Base-by-base conservation (phyloP, 1,140 invertebrate species). In the Lordiphosa collinella region DNA sequence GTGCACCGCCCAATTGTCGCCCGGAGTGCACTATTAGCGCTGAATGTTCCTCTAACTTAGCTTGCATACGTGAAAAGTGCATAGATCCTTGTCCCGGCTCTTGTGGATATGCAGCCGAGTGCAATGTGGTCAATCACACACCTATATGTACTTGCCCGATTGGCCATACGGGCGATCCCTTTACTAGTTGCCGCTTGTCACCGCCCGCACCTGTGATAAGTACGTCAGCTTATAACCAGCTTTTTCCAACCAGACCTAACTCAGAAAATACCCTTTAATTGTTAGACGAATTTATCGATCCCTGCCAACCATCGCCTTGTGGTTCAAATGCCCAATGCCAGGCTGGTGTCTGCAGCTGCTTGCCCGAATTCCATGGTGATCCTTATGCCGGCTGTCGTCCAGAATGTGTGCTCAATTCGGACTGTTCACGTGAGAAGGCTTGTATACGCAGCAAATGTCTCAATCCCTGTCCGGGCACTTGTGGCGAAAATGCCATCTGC, bases 1-100 rank as follows among this genome's bases (percentile, higher is more conserved):
- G 95, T 16, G 90, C 91, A 9, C 94, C 95, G 34, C 95, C 95
- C 38, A 90, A 92, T 35, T 96, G 95, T 69, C 90, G 93, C 88
- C 95, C 95, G n/a, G 95, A 97, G 89, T 97, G 95, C 88, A 89
- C 95, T 16, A 93, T 95, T 8, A 95, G 94, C 75, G 92, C 94
- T 0, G 95, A 97, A 89, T 97, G 96, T 88, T 89, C 94, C 4
- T 92, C 92, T 35, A 93, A 93, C 36, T 92, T 93, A 80, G 94
- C 95, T 14, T 97, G 96, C 72, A 92, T 96, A 10, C 93, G 94
- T 69, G 93, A 96, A 74, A 95, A 95, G 76, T 97, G 96, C 87
- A 93, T 94, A 1, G 94, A 97, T 90, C 95, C 96, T 1, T 97
- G 95, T 84, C 90, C 93, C 0, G 94, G 95, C 9, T 93, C 94